Conservation (phyloP, 2,797 vertebrate species). For the Tangara arthus region DNA sequence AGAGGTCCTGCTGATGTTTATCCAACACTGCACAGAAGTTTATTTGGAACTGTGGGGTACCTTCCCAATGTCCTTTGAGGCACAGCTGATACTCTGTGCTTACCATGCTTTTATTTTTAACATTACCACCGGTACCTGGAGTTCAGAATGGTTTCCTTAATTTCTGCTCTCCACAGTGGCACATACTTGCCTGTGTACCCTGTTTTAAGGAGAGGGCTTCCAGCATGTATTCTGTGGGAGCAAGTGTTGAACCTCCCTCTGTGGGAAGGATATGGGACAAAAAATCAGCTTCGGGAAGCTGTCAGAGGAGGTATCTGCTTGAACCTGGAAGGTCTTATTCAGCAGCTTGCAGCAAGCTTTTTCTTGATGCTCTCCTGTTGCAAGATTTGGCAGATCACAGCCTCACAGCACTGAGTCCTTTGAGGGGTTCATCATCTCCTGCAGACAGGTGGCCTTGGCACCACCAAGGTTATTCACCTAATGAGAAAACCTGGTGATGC, state of each 20-base stretch:
- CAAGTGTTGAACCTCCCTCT: background rate
- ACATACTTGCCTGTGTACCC: background rate
- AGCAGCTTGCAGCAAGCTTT: background rate
- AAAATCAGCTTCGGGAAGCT: background rate
- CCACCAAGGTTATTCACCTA: background rate
- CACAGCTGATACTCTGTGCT: background rate
- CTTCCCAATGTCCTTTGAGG: background rate
- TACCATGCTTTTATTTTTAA: background rate
- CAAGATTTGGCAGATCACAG: accelerated
- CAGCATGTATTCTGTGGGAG: background rate
- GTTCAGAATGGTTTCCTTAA: background rate
- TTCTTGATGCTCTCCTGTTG: background rate
- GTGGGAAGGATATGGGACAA: background rate
- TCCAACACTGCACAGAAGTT: accelerated
- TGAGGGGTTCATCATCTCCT: background rate
- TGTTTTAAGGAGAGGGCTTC: background rate
- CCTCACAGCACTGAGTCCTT: background rate
- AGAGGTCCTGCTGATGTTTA: background rate
- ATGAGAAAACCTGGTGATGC: background rate
- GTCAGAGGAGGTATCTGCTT: background rate
- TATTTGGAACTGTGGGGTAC: background rate
- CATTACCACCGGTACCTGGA: background rate
- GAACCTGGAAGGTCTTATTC: background rate
- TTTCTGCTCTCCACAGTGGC: background rate
- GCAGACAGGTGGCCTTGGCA: background rate